Conservation (phyloP, 2,888 invertebrate species). For the Litoditis marina region DNA sequence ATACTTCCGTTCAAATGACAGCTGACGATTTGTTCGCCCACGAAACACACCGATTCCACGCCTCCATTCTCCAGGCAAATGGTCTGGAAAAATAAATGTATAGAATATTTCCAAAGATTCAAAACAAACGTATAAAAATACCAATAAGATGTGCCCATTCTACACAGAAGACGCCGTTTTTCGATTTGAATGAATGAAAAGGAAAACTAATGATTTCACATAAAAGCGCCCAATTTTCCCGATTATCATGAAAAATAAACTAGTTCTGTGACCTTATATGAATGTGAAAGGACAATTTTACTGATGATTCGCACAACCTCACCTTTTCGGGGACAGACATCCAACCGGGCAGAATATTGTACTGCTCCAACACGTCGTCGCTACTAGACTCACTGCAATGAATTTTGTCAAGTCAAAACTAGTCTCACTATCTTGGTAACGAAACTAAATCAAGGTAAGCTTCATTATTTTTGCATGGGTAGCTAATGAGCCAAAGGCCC, state of each 20-base stretch:
- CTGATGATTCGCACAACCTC: background rate
- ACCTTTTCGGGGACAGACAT: slow-evolving; percentile 25
- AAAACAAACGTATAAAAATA: no score
- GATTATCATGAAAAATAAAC: no score
- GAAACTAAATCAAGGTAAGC: slow-evolving; percentile 2
- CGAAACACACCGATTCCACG: slow-evolving; percentile 17
- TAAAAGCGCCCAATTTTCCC: no score
- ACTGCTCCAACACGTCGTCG: slow-evolving; percentile 38
- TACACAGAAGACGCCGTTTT: no score
- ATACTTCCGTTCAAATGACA: slow-evolving; percentile 19
- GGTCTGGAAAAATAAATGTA: slow-evolving; percentile 7
- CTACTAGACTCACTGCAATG: background rate
- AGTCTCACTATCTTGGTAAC: background rate
- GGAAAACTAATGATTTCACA: no score
- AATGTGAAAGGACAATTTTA: no score
- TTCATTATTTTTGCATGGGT: no score
- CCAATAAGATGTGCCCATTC: no score
- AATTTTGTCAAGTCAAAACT: no score
- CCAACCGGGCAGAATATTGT: slow-evolving; percentile 33
- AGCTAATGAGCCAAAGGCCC: no score
- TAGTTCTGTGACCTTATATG: no score
- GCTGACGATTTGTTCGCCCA: slow-evolving; percentile 14
- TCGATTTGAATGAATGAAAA: no score
- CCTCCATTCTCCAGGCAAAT: slow-evolving; percentile 17
- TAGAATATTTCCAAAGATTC: background rate